Evolutionary conservation across 1,140 invertebrate genomes (phyloP), one percentile per base, ranked within the genome.

Genomic region (Polypedilum vanderplanki): DNA sequence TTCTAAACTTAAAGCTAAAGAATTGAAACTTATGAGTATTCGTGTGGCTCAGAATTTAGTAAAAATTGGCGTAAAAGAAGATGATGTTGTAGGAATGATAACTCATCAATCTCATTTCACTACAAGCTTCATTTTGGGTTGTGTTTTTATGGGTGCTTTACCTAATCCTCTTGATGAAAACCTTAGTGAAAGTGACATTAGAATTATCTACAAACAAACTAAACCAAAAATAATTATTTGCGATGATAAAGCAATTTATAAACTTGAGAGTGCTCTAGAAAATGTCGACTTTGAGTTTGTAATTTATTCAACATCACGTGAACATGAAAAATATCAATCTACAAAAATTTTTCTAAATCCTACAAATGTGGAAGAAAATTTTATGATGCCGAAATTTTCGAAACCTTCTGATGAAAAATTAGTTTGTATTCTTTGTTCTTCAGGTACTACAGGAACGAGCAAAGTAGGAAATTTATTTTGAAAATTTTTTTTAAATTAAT

Each of bases 361-460:
- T 12, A 7, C 7, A 1, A n/a, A 20, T 70, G 5, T 20, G 4
- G 9, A 70, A 18, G 65, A 70, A 12, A 12, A 9, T 9, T 70
- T 18, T 70, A 18, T 10, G 9, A 9, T 18, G 18, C 65, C 65
- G 20, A 70, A 70, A 70, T 70, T 70, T 20, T 7, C 4, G 1
- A 70, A 70, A 20, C 10, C 65, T 18, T n/a, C 65, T 7, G 20
- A 22, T 70, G 65, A 70, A 7, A 70, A 70, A 20, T 8, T 70
- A 9, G 0, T 22, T 2, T n/a, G 80, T 15, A 81, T 87, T 73
- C 78, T 85, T 0, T 85, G 79, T 74, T 87, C 91, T 0, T 91
- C 90, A 76, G 91, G 91, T 9, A 93, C 92, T 1, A 93, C 91
- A 22, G 91, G 92, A 75, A 33, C 24, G 5, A 33, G 24, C 5